phyloP scores from a whole-genome alignment of 35 echinoderm and acorn worm genomes.

The Hemicentrotus pulcherrimus region DNA sequence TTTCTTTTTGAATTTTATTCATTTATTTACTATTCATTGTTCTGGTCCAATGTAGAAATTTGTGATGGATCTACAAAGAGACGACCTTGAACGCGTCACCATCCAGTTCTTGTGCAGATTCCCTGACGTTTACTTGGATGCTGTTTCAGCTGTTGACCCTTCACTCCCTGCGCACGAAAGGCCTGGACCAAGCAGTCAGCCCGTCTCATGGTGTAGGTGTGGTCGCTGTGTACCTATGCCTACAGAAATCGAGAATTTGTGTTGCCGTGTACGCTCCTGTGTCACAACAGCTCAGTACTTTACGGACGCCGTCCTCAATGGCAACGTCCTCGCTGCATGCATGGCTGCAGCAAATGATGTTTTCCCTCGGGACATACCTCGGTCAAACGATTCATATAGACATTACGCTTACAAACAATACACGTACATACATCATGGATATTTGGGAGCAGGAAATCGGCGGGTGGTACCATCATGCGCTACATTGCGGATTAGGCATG shows the following conservation, averaged over 20 bases:
- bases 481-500: too few relatives aligned
- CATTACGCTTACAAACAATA: background rate
- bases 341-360: background rate
- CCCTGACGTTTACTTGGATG: background rate
- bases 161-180: background rate
- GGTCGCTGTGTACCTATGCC: constrained; percentile 53
- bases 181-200: background rate
- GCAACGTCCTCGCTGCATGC: background rate
- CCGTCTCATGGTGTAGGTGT: constrained; percentile 22
- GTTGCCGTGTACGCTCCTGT: background rate
- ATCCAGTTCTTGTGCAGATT: background rate
- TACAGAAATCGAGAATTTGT: background rate
- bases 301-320: background rate
- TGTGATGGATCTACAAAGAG: too few relatives aligned
- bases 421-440: background rate
- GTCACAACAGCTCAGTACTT: background rate
- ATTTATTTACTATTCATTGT: too few relatives aligned
- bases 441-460: background rate
- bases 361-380: background rate
- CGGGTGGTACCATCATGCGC: too few relatives aligned
- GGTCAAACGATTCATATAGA: background rate
- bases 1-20: too few relatives aligned
- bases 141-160: background rate
- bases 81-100: background rate
- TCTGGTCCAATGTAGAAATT: too few relatives aligned